phyloP scores from a whole-genome alignment of 2,797 vertebrate genomes.

The Tenualosa thibaudeaui region DNA sequence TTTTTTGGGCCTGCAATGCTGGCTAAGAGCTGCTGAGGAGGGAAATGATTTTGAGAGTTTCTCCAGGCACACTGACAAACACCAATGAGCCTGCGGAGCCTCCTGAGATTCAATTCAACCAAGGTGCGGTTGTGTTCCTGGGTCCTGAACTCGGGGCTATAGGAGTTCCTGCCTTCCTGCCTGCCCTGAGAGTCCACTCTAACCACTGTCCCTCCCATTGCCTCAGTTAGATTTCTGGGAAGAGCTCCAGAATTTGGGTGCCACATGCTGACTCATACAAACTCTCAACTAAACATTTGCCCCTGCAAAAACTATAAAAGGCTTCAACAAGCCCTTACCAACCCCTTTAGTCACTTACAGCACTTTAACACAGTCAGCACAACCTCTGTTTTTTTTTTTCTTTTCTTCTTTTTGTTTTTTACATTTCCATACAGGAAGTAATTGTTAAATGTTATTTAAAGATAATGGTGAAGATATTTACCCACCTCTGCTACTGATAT shows the following conservation, averaged over 20 bases:
- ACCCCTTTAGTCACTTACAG: neutral
- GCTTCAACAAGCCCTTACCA: neutral
- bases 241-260: conserved; percentile 49
- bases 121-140: conserved; percentile 28
- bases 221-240: conserved; percentile 58
- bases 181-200: conserved; percentile 45
- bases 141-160: conserved; percentile 42
- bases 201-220: conserved; percentile 51
- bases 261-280: conserved; percentile 53
- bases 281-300: conserved; percentile 36
- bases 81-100: too few relatives aligned
- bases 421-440: neutral
- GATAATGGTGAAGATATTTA: neutral
- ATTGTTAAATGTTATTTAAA: neutral
- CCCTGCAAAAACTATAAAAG: conserved; percentile 9
- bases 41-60: neutral
- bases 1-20: neutral
- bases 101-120: neutral
- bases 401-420: neutral
- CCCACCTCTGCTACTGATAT: neutral
- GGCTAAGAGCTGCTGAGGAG: neutral
- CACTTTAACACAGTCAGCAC: neutral
- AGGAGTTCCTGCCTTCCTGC: conserved; percentile 32
- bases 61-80: neutral
- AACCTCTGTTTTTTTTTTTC: neutral